Conservation (phyloP, 2,797 vertebrate genomes). For the Sandelia bainsii region DNA sequence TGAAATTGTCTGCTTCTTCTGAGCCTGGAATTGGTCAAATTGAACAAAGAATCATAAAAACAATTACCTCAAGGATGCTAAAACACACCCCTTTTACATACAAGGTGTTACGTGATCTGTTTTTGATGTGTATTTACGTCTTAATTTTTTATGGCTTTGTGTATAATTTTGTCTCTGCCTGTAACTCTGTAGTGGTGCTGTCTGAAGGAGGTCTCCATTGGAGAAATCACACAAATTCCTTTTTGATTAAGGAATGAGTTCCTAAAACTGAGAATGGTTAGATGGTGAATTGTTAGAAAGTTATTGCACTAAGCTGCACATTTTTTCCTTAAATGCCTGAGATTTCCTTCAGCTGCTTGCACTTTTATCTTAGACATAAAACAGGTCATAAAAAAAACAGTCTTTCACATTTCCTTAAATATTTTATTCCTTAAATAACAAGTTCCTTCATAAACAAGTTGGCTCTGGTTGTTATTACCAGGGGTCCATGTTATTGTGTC, state of each 20-base stretch:
- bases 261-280: not conserved
- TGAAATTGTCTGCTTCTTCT: constrained; percentile 10
- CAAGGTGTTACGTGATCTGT: not conserved
- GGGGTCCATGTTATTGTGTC: too few species aligned
- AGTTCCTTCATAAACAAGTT: too few species aligned
- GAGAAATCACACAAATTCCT: too few species aligned
- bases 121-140: not conserved
- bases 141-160: not conserved
- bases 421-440: too few species aligned
- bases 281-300: not conserved
- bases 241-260: not conserved
- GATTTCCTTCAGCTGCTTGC: not conserved
- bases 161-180: not conserved
- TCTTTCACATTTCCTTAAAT: too few species aligned
- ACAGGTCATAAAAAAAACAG: not conserved
- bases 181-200: not conserved
- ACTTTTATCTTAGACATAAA: not conserved
- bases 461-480: too few species aligned
- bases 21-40: constrained; percentile 2
- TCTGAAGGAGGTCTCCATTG: not conserved
- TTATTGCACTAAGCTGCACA: not conserved
- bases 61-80: not conserved
- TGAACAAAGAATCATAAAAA: not conserved
- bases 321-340: not conserved
- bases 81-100: not conserved